Conservation (phyloP, 2,113 vertebrate genomes). For the Microtus oregoni region DNA sequence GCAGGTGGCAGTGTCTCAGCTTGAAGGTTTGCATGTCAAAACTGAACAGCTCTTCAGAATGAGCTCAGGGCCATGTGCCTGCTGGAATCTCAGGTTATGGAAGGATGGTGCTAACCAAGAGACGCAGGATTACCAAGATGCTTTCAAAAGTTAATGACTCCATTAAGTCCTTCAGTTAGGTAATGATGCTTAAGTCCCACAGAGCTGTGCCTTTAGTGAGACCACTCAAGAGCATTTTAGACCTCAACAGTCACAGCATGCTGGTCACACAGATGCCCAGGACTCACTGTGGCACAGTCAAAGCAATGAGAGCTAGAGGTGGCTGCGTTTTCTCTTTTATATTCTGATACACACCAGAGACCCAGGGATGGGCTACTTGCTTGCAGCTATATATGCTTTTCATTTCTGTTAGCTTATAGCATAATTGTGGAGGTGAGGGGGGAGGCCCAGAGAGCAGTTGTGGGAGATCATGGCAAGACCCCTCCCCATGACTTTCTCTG, state of each 20-base stretch:
- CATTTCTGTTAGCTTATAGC: background rate
- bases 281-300: background rate
- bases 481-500: fast-evolving
- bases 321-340: background rate
- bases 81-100: slow-evolving; percentile 60
- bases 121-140: slow-evolving; percentile 63
- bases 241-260: background rate
- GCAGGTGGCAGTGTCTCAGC: slow-evolving; percentile 5
- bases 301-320: background rate
- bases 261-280: background rate
- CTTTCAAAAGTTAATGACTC: slow-evolving; percentile 62
- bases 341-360: background rate
- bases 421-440: too few species aligned
- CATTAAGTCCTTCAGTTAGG: slow-evolving; percentile 61
- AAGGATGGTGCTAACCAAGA: slow-evolving; percentile 62
- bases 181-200: slow-evolving; percentile 51
- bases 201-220: slow-evolving; percentile 59
- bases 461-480: background rate
- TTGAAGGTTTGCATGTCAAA: background rate
- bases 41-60: slow-evolving; percentile 53
- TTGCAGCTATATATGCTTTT: background rate
- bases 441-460: background rate
- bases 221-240: background rate
- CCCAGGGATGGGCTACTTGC: background rate
- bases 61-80: slow-evolving; percentile 49